Percentiles rank a stretch among this genome's conserved stretches.
These are phyloP conservation scores for Parasteatoda lunata DNA, from an alignment of 2,888 invertebrate species.

Conservation along the genomic window DNA sequence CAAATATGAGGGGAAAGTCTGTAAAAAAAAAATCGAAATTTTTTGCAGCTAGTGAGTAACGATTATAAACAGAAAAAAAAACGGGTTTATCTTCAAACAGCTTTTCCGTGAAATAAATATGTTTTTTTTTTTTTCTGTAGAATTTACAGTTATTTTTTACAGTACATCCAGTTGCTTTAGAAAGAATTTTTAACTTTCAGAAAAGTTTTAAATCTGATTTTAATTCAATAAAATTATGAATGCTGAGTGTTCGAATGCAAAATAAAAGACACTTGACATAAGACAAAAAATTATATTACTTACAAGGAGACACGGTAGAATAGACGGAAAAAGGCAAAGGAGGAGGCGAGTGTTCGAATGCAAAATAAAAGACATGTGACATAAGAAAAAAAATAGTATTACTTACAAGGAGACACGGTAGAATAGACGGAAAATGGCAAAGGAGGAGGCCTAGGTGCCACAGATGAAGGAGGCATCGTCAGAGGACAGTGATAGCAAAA, in stretches of 20 bases:
- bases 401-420: constrained; percentile 69
- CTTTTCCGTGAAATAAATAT: not conserved
- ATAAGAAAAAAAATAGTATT: constrained; percentile 3
- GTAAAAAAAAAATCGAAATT: no score
- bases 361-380: not conserved
- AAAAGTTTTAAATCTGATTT: no score
- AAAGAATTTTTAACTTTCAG: no score
- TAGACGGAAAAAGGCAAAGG: constrained; percentile 69
- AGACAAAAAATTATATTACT: constrained; percentile 33
- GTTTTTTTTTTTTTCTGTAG: no score
- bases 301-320: constrained; percentile 69
- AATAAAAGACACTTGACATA: not conserved
- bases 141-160: no score
- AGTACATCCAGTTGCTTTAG: no score
- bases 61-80: not conserved
- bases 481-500: constrained; percentile 94
- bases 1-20: no score
- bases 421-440: constrained; percentile 69
- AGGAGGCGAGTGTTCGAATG: constrained; percentile 31
- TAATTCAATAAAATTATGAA: no score
- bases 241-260: not conserved
- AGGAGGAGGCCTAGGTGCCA: constrained; percentile 67
- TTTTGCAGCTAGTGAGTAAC: no score
- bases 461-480: constrained; percentile 64
- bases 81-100: not conserved